phyloP scores from a whole-genome alignment of 2,113 vertebrate genomes.

The Mesitornis unicolor region DNA sequence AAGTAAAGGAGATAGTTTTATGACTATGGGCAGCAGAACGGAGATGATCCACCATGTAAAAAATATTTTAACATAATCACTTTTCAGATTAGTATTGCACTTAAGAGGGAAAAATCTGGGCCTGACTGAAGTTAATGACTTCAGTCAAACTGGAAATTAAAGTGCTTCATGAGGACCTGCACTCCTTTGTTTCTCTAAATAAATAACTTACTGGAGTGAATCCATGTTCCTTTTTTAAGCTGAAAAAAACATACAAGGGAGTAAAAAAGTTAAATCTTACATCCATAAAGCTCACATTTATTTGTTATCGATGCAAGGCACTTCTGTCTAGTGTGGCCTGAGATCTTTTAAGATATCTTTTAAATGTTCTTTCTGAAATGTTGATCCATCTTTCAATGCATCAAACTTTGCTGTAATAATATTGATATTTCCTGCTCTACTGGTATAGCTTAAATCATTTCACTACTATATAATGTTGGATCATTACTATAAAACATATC shows the following conservation, averaged over 20 bases:
- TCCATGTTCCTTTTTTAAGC: background rate
- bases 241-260: background rate
- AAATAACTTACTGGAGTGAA: background rate
- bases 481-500: background rate
- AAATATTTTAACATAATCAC: background rate
- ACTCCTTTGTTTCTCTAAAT: background rate
- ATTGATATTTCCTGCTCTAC: background rate
- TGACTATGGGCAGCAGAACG: background rate
- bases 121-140: background rate
- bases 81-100: background rate
- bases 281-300: background rate
- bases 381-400: background rate
- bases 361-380: background rate
- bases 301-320: background rate
- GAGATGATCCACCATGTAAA: background rate
- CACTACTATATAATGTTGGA: background rate
- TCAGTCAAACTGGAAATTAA: background rate
- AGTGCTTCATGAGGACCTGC: background rate
- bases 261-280: background rate
- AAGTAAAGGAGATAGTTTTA: background rate
- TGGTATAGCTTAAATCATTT: background rate
- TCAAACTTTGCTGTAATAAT: background rate
- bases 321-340: background rate
- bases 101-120: background rate
- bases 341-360: background rate